Conservation (phyloP, 2,797 vertebrate species). For the Pseudotriccus pelzelni region DNA sequence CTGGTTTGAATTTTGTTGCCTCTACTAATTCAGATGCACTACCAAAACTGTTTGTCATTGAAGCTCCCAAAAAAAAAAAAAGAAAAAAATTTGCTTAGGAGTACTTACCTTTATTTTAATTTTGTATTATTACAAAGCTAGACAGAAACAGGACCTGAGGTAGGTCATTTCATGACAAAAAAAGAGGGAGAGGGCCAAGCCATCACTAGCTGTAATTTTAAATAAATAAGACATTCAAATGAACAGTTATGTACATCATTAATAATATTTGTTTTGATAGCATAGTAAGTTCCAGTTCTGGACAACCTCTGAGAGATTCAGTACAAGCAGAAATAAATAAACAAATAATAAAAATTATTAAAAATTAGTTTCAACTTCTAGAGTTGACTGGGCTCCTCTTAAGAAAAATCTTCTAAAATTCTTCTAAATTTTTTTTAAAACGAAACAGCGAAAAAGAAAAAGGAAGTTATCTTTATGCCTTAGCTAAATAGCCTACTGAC, state of each 20-base stretch:
- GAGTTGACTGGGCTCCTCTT: not conserved
- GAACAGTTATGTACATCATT: not conserved
- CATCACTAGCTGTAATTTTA: not conserved
- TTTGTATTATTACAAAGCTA: not conserved
- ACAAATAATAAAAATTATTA: fast-evolving
- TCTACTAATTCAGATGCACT: not conserved
- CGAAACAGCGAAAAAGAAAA: not conserved
- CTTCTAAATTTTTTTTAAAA: not conserved
- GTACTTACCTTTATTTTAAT: not conserved
- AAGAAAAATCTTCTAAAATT: not conserved
- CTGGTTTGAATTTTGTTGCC: constrained; percentile 45
- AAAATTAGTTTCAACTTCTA: fast-evolving
- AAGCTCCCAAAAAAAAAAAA: not conserved
- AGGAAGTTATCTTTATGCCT: not conserved
- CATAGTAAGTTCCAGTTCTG: not conserved
- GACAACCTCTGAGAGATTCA: not conserved
- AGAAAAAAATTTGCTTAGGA: not conserved
- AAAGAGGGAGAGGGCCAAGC: not conserved
- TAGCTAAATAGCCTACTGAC: not conserved
- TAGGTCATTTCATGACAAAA: not conserved
- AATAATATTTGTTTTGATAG: not conserved
- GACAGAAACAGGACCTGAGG: not conserved
- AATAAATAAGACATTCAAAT: not conserved
- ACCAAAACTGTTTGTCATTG: not conserved
- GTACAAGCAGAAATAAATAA: not conserved